phyloP scores from a whole-genome alignment of 2,113 vertebrate species.

The Carassius carassius region DNA sequence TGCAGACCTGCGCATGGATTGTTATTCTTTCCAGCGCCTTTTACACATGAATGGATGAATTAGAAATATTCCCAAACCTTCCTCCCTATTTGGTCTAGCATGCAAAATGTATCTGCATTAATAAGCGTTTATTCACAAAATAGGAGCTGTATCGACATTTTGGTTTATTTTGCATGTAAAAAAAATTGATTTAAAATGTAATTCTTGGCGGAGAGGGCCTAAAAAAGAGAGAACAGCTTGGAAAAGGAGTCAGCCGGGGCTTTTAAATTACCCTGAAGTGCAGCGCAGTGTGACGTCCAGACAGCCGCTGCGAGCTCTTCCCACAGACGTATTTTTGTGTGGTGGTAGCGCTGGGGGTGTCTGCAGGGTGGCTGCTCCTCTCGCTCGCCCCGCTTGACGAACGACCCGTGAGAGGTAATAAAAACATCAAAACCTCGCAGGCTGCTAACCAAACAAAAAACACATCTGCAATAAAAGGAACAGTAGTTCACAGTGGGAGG shows the following conservation, averaged over 20 bases:
- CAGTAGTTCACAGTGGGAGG: constrained; percentile 79
- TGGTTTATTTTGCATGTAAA: constrained; percentile 56
- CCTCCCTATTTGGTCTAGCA: constrained; percentile 53
- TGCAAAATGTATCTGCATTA: constrained; percentile 59
- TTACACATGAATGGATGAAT: constrained; percentile 76
- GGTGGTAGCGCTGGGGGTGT: constrained; percentile 56
- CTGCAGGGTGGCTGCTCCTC: constrained; percentile 44
- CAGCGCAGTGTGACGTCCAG: constrained; percentile 81
- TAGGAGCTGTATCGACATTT: constrained; percentile 55
- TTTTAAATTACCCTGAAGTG: constrained; percentile 79
- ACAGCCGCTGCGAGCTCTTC: constrained; percentile 76
- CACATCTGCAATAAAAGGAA: constrained; percentile 77
- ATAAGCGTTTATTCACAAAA: constrained; percentile 69
- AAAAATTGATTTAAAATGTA: constrained; percentile 74
- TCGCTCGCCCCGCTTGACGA: constrained; percentile 56
- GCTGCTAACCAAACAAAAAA: constrained; percentile 79
- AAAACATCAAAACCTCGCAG: constrained; percentile 79
- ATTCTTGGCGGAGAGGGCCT: constrained; percentile 68
- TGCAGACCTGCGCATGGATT: constrained; percentile 56
- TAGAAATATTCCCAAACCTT: constrained; percentile 72
- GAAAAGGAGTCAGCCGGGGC: constrained; percentile 68
- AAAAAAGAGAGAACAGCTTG: constrained; percentile 63
- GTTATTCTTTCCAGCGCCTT: constrained; percentile 75
- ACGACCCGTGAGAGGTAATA: constrained; percentile 78
- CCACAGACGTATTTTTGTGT: constrained; percentile 80